Percentiles rank a stretch among this genome's conserved stretches.
Conservation (phyloP, 2,113 vertebrate species). For the Cyprinodon variegatus region DNA sequence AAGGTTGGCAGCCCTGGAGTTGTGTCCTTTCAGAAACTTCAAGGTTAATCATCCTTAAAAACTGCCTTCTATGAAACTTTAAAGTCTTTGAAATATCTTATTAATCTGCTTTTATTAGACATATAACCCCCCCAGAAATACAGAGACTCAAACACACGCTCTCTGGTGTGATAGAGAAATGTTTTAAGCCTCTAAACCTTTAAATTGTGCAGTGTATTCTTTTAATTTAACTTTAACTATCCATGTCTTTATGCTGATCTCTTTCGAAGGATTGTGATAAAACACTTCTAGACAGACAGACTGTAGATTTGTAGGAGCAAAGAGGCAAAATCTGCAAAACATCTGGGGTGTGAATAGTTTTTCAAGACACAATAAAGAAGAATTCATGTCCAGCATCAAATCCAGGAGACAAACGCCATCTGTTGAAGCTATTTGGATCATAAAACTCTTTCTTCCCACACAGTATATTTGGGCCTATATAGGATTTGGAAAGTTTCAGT, state of each 20-base stretch:
- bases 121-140: background rate
- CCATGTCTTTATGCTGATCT: too few species aligned
- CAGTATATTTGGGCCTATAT: constrained; percentile 49
- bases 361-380: background rate
- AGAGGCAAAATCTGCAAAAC: too few species aligned
- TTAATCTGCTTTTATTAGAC: background rate
- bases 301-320: too few species aligned
- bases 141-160: background rate
- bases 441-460: constrained; percentile 16
- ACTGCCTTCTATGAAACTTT: too few species aligned
- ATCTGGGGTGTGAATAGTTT: constrained; percentile 12
- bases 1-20: too few species aligned
- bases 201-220: too few species aligned
- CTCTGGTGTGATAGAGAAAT: background rate
- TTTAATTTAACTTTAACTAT: too few species aligned
- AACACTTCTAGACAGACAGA: too few species aligned
- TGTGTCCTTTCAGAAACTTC: too few species aligned
- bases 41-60: too few species aligned
- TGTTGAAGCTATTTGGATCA: constrained; percentile 58
- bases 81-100: background rate
- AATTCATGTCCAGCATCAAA: background rate
- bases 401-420: constrained; percentile 55
- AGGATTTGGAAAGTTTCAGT: constrained; percentile 36
- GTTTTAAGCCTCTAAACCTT: background rate
- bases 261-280: too few species aligned